Evolutionary conservation across 2,888 invertebrate species (phyloP).

Genomic region (Caenorhabditis japonica): DNA sequence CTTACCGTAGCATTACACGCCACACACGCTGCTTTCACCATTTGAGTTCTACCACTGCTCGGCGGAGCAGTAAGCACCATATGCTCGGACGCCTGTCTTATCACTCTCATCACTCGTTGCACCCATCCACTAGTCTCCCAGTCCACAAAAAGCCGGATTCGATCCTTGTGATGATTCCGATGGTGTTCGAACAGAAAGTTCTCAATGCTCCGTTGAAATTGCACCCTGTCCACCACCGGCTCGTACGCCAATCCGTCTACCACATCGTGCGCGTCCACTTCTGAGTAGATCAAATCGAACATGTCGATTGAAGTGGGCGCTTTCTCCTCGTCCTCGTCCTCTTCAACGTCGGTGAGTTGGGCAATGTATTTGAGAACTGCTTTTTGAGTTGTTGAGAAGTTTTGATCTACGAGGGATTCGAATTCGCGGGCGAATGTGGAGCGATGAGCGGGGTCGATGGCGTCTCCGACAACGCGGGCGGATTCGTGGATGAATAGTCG

Average conservation of each 20-base stretch:
- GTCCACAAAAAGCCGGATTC: conserved; percentile 63
- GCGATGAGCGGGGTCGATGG: conserved; percentile 46
- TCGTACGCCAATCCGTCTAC: conserved; percentile 69
- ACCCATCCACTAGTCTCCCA: conserved; percentile 61
- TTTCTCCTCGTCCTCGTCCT: conserved; percentile 17
- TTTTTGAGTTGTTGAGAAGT: conserved; percentile 38
- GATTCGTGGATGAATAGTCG: conserved; percentile 70
- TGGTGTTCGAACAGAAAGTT: conserved; percentile 70
- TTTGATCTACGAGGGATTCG: conserved; percentile 28
- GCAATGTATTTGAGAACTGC: conserved; percentile 34
- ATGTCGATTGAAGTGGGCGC: conserved; percentile 26
- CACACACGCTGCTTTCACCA: conserved; percentile 56
- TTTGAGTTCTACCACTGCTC: conserved; percentile 55
- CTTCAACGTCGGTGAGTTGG: conserved; percentile 21
- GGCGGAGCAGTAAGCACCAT: conserved; percentile 54
- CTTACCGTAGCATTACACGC: conserved; percentile 52
- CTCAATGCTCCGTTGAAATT: conserved; percentile 65
- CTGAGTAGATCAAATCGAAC: conserved; percentile 66
- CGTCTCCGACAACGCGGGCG: conserved; percentile 61
- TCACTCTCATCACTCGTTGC: conserved; percentile 65
- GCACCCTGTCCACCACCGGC: conserved; percentile 58
- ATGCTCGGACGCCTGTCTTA: conserved; percentile 68
- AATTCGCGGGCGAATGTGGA: conserved; percentile 28
- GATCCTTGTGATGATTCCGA: conserved; percentile 61
- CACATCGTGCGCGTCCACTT: conserved; percentile 66